Evolutionary conservation across 2,113 vertebrate genomes (phyloP).

Genomic region (Cheilinus undulatus): DNA sequence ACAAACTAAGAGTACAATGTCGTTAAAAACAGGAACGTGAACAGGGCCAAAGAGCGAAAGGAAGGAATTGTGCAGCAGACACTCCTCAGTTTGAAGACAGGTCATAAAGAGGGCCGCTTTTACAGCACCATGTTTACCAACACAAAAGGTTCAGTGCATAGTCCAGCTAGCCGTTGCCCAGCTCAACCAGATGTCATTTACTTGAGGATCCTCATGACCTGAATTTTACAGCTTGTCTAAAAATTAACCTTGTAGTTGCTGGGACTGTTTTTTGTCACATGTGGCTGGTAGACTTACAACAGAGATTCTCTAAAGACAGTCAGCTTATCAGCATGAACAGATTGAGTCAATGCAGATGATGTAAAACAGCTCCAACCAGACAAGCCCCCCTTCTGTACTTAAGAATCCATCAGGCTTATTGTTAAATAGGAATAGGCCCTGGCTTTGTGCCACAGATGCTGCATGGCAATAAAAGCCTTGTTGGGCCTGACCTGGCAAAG

Average conservation of each 20-base stretch:
- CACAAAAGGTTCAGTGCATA: conserved; percentile 53
- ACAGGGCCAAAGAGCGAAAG: conserved; percentile 18
- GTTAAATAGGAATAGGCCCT: conserved; percentile 69
- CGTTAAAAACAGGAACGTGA: background rate
- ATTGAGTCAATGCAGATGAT: conserved; percentile 65
- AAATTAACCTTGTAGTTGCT: conserved; percentile 1
- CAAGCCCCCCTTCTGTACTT: conserved; percentile 69
- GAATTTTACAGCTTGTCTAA: background rate
- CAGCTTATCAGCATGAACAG: conserved; percentile 44
- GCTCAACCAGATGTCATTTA: conserved; percentile 41
- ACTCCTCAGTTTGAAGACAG: conserved; percentile 39
- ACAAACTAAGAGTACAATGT: conserved; percentile 6
- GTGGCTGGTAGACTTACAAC: background rate
- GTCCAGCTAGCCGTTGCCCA: conserved; percentile 32
- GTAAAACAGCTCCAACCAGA: conserved; percentile 56
- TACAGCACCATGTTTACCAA: conserved; percentile 63
- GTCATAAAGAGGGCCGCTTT: conserved; percentile 60
- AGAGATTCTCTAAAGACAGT: conserved; percentile 15
- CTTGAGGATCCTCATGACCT: background rate
- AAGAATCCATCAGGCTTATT: conserved; percentile 72
- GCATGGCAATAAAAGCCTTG: conserved; percentile 73
- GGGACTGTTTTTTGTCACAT: background rate
- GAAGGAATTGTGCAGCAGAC: conserved; percentile 37
- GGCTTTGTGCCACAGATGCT: conserved; percentile 69
- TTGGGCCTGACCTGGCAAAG: conserved; percentile 54